Evolutionary conservation across 2,797 vertebrate species (phyloP).

Genomic region (Echiichthys vipera): DNA sequence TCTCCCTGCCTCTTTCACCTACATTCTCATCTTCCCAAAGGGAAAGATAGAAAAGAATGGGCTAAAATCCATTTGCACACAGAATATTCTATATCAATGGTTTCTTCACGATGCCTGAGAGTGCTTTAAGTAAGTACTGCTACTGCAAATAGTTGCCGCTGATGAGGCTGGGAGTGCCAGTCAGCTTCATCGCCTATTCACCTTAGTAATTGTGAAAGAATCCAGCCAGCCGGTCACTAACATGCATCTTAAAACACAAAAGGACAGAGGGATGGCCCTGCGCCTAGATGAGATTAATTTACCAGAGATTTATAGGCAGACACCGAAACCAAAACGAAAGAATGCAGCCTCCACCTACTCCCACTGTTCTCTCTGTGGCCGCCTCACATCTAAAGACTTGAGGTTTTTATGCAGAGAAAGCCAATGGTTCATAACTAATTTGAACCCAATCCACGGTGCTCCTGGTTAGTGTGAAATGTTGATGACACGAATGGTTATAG

Average conservation of each 20-base stretch:
- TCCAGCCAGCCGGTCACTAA: conserved; percentile 87
- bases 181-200: conserved; percentile 82
- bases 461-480: conserved; percentile 65
- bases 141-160: conserved; percentile 76
- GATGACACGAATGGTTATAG: conserved; percentile 33
- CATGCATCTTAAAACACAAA: conserved; percentile 91
- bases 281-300: conserved; percentile 87
- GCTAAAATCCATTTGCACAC: conserved; percentile 27
- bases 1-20: conserved; percentile 41
- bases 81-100: conserved; percentile 2
- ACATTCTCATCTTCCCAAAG: conserved; percentile 41
- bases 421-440: conserved; percentile 85
- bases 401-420: conserved; percentile 77
- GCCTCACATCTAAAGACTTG: conserved; percentile 79
- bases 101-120: conserved; percentile 11
- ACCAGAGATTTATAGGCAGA: conserved; percentile 89
- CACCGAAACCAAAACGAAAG: conserved; percentile 73
- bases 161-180: conserved; percentile 72
- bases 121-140: conserved; percentile 57
- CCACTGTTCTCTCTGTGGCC: conserved; percentile 82
- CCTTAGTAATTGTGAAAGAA: conserved; percentile 84
- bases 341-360: conserved; percentile 68
- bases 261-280: conserved; percentile 65
- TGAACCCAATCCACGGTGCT: conserved; percentile 79
- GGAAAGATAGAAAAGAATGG: conserved; percentile 11